Conservation (phyloP, 1,140 invertebrate genomes). For the Pseudomyrmex pallidus region DNA sequence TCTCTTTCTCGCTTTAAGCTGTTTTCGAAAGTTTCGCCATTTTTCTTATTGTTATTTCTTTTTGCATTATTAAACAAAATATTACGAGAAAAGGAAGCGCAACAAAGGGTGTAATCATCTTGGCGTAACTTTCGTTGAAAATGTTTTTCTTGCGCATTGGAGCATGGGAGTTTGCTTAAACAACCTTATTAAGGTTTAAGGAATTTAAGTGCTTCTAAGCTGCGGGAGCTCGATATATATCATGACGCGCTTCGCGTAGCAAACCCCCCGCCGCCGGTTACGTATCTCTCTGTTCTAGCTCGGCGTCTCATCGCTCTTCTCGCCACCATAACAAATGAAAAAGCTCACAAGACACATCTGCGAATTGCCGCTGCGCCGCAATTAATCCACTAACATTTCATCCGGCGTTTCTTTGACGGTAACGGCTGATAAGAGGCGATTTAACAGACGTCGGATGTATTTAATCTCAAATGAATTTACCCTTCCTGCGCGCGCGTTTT, state of each 20-base stretch:
- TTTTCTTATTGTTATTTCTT: background rate
- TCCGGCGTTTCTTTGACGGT: conserved; percentile 48
- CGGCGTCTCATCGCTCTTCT: conserved; percentile 52
- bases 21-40: too few relatives aligned
- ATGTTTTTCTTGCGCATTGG: background rate
- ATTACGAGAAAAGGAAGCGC: background rate
- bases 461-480: conserved; percentile 67
- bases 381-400: conserved; percentile 61
- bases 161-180: conserved; percentile 26
- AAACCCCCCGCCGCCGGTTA: background rate
- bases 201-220: conserved; percentile 6
- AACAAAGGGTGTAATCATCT: background rate
- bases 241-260: conserved; percentile 29
- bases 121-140: background rate
- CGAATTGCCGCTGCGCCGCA: conserved; percentile 46
- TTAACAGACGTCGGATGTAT: conserved; percentile 60
- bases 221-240: conserved; percentile 33
- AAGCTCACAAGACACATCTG: conserved; percentile 52
- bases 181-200: conserved; percentile 44
- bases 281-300: conserved; percentile 21
- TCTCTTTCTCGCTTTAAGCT: background rate
- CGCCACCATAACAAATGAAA: conserved; percentile 55
- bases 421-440: conserved; percentile 45
- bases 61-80: background rate
- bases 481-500: conserved; percentile 32